Base-by-base conservation (phyloP, 2,888 invertebrate genomes). In the Drosophila algonquin region DNA sequence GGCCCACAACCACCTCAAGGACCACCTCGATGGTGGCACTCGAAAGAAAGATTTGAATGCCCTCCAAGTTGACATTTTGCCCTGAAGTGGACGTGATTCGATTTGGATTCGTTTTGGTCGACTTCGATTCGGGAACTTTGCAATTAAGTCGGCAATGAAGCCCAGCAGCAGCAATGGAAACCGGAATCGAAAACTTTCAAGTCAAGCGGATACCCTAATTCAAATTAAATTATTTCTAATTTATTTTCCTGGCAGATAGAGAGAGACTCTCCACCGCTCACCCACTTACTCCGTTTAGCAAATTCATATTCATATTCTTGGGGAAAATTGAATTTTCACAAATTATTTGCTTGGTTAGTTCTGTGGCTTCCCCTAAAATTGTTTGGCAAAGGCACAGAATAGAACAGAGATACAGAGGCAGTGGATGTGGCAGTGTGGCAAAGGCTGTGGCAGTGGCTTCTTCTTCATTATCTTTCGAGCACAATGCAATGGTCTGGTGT, bases 291-390 rank as follows among this genome's bases (percentile, higher is more conserved):
- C 40, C 27, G 24, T 54, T 57, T 52, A 59, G 55, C 69, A 71
- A 67, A 67, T 68, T 35, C 54, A 63, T 75, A 83, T 89, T 84
- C 89, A 89, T 80, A 78, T 81, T 81, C 81, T 78, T 21, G 76
- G 65, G 73, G 71, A 73, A 74, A 87, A 89, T 88, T 89, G 63
- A 86, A 86, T 86, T 89, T 86, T 82, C 64, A 48, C 77, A 80
- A 89, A 88, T 86, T 89, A 86, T 89, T 82, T 80, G 89, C 89
- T 86, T 89, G 89, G 85, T 82, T 86, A 80, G 88, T 86, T 86
- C 62, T 85, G 89, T 86, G 85, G 85, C 87, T 85, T 85, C 81
- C 75, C 40, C 7, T 78, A 84, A 75, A 87, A 83, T 84, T 87
- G 79, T 84, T 73, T 74, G 74, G 32, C 71, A 74, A 46, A 44